These are phyloP conservation scores for Myopa tessellatipennis DNA, from an alignment of 2,888 invertebrate genomes.

Conservation along the genomic window DNA sequence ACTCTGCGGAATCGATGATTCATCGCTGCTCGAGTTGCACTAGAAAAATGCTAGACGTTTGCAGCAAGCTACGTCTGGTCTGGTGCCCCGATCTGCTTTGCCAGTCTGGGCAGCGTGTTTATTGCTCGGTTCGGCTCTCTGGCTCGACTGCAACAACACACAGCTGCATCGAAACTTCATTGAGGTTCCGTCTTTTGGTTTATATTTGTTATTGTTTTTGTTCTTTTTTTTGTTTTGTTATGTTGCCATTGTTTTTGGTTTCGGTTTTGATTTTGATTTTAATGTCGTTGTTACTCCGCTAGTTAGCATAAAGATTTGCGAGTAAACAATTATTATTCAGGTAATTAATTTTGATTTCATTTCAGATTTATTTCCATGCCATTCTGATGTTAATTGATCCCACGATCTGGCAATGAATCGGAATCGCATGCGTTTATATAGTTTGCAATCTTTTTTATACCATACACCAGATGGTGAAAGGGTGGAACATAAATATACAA, in stretches of 20 bases:
- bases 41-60: constrained; percentile 17
- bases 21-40: constrained; percentile 50
- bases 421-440: neutral
- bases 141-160: constrained; percentile 6
- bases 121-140: no score
- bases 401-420: neutral
- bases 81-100: neutral
- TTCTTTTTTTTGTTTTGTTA: constrained; percentile 38
- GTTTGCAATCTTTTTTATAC: no score
- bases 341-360: constrained; percentile 62
- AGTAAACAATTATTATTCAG: constrained; percentile 62
- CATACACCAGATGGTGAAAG: no score
- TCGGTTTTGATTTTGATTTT: constrained; percentile 50
- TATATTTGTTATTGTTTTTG: constrained; percentile 45
- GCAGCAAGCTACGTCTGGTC: neutral
- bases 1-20: constrained; percentile 58
- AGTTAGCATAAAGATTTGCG: constrained; percentile 39
- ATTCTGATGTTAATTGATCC: constrained; percentile 17
- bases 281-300: constrained; percentile 31
- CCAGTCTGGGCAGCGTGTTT: neutral
- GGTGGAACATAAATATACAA: no score
- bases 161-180: constrained; percentile 30
- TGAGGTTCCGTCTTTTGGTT: constrained; percentile 14
- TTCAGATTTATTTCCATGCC: constrained; percentile 24
- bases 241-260: constrained; percentile 40